Base-by-base conservation (phyloP, 1,140 invertebrate species). In the Cherax quadricarinatus region DNA sequence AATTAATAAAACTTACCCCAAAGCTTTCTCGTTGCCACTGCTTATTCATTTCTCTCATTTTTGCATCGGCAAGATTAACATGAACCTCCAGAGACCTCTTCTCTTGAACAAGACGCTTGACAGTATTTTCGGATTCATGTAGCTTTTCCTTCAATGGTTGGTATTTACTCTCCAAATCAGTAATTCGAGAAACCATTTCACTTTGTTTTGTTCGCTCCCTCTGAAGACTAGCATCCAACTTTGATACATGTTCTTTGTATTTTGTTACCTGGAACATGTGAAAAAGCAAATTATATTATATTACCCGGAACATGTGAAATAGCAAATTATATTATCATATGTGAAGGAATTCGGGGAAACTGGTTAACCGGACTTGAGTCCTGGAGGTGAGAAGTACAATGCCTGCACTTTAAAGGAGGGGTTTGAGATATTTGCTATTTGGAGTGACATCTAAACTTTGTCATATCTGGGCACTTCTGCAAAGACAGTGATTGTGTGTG, bases 71-170 rank as follows among this genome's bases (percentile, higher is more conserved):
- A 41, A 78, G 88, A 3, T n/a, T 51, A 14, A 90, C 48, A 21
- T 84, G 88, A 24, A 84, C 82, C 24, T 84, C 82, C 16, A 90
- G 16, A 10, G 66, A 57, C 51, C 82, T 66, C 62, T 90, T 90
- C 49, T 90, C 88, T 30, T 24, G 24, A 57, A 53, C 62, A 16
- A 90, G 18, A 4, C 81, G 60, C 41, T 30, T 85, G 14, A 84
- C 78, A 16, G 51, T 60, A 30, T 73, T 73, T 41, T 90, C 88
- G 30, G 49, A 41, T 49, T 90, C 81, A 14, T 84, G 49, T 18
- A 84, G n/a, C 30, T 90, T 90, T 21, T 90, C 88, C 53, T 84
- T 75, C 6, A 90, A 62, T 14, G 88, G 88, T 21, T 90, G 88
- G 18, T 90, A 78, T 30, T 53, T 70, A 0, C 53, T 41, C 9